Conservation (phyloP, 2,797 vertebrate genomes). For the Ctenopoma kingsleyae region DNA sequence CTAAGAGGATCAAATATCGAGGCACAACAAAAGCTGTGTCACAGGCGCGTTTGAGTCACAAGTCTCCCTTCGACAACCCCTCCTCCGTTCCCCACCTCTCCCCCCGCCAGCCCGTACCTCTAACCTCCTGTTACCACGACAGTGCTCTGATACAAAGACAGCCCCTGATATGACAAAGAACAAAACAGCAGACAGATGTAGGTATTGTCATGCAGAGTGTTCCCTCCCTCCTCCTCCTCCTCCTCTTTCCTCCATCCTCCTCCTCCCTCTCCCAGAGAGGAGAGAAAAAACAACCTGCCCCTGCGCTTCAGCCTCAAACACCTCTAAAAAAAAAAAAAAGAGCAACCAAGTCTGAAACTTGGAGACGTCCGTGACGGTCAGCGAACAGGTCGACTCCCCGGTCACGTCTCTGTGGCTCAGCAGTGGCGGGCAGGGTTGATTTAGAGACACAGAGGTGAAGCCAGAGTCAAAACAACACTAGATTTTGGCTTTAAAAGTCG, state of each 20-base stretch:
- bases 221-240: constrained; percentile 51
- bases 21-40: constrained; percentile 97
- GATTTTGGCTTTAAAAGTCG: constrained; percentile 20
- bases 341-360: constrained; percentile 41
- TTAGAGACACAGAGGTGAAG: constrained; percentile 44
- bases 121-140: constrained; percentile 93
- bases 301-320: constrained; percentile 49
- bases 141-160: constrained; percentile 89
- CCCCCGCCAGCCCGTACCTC: constrained; percentile 90
- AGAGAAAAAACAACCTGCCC: constrained; percentile 46
- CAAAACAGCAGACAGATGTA: constrained; percentile 96
- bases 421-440: constrained; percentile 5
- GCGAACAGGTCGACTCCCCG: constrained; percentile 43
- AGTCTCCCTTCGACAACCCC: constrained; percentile 88
- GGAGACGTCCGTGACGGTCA: constrained; percentile 47
- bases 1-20: constrained; percentile 98
- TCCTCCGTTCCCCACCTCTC: constrained; percentile 78
- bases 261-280: constrained; percentile 31
- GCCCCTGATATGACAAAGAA: constrained; percentile 92
- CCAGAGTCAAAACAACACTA: constrained; percentile 16
- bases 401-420: constrained; percentile 32
- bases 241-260: constrained; percentile 36
- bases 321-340: constrained; percentile 60
- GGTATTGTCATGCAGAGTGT: constrained; percentile 95
- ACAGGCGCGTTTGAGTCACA: constrained; percentile 95